Evolutionary conservation across 2,113 vertebrate genomes (phyloP).

Genomic region (Lanius collurio): DNA sequence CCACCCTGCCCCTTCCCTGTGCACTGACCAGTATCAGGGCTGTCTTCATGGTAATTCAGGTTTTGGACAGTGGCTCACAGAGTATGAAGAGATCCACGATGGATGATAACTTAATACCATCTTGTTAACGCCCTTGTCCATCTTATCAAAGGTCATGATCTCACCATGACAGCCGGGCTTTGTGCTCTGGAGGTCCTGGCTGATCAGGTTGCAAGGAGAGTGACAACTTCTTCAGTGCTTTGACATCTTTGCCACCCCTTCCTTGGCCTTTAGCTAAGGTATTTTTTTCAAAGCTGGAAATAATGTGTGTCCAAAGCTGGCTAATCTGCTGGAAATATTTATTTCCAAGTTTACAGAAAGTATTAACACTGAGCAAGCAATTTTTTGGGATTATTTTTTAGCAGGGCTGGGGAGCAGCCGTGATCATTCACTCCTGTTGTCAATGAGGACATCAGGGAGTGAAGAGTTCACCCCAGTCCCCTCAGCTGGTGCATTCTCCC

Average conservation of each 20-base stretch:
- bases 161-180: not conserved
- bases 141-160: constrained; percentile 19
- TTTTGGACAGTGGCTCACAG: not conserved
- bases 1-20: not conserved
- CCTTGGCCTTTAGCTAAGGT: not conserved
- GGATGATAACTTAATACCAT: not conserved
- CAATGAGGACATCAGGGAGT: not conserved
- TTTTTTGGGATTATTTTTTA: not conserved
- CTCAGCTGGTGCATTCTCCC: accelerated
- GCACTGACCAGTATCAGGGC: not conserved
- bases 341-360: constrained; percentile 39
- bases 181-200: not conserved
- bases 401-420: not conserved
- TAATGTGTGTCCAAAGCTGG: constrained; percentile 39
- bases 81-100: not conserved
- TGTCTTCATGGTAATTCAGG: not conserved
- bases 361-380: not conserved
- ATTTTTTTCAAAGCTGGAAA: not conserved
- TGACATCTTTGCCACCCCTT: not conserved
- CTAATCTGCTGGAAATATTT: not conserved
- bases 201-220: constrained; percentile 5
- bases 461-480: not conserved
- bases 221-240: not conserved
- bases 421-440: not conserved
- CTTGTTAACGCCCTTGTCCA: not conserved